phyloP scores from a whole-genome alignment of 2,113 vertebrate species.

The Merops nubicus region DNA sequence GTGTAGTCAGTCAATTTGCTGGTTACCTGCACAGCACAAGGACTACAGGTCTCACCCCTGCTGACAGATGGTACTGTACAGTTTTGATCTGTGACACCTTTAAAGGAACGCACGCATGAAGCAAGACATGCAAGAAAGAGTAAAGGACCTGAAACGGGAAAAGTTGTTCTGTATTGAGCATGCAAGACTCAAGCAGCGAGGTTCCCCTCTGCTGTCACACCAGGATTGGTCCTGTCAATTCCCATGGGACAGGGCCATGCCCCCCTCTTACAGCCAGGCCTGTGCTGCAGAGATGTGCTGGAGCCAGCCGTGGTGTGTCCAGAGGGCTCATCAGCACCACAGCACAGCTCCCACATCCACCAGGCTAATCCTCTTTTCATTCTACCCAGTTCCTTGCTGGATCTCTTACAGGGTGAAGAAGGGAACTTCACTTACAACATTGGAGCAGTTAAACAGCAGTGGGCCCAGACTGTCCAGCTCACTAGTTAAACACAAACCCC shows the following conservation, averaged over 20 bases:
- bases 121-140: neutral
- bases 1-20: neutral
- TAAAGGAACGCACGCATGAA: neutral
- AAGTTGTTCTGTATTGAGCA: neutral
- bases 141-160: neutral
- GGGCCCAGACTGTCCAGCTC: neutral
- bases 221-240: neutral
- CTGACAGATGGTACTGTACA: slow-evolving; percentile 4
- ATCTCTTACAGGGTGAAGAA: accelerated
- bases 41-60: slow-evolving; percentile 1
- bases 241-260: neutral
- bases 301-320: accelerated
- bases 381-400: neutral
- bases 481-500: neutral
- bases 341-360: accelerated
- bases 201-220: slow-evolving; percentile 15
- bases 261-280: accelerated
- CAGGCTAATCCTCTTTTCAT: neutral
- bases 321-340: accelerated
- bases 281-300: neutral
- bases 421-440: neutral
- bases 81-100: neutral
- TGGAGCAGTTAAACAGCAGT: neutral
- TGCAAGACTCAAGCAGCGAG: neutral
- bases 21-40: slow-evolving; percentile 15